Evolutionary conservation across 2,797 vertebrate species (phyloP), one percentile per base, ranked within the genome.

Genomic region (Gymnoscopelus microlampas): DNA sequence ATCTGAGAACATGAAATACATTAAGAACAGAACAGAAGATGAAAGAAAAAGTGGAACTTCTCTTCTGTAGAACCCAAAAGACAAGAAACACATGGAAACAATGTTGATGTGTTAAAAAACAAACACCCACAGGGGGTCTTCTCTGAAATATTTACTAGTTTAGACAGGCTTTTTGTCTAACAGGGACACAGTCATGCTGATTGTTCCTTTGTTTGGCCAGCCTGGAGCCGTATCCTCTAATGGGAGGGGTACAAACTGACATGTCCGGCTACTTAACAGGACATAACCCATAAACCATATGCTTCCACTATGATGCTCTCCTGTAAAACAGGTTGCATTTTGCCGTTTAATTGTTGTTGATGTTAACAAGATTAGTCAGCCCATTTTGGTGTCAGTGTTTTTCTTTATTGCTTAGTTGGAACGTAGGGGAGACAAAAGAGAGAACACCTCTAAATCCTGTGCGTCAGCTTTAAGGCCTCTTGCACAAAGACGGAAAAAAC

Each of bases 151-250:
- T 87, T 89, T 85, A 82, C 74, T 35, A 74, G 60, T 70, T 73
- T 63, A 73, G 67, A 78, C 60, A 71, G 73, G 63, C 58, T 70
- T 88, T 44, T 89, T 93, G 90, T 84, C 70, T 82, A 62, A 80
- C 26, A 35, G 77, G 58, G 71, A 82, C 73, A 50, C 67, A 19
- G 19, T 19, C 19, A 70, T 64, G 19, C 64, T 82, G 72, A 92
- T 89, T 85, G 88, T 88, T 91, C 78, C 78, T 90, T 92, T 92
- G 89, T 92, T 91, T 78, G 76, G 72, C 68, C 19, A 48, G 54
- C 63, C 71, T 62, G 51, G 57, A 23, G 64, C 63, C 72, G 81
- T 71, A 91, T 93, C 92, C 90, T 92, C 77, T 70, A 80, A 67
- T 73, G 85, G 81, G 73, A 84, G 79, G 70, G 63, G 76, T 63